Evolutionary conservation across 2,888 invertebrate genomes (phyloP).

Genomic region (Andricus curvator): DNA sequence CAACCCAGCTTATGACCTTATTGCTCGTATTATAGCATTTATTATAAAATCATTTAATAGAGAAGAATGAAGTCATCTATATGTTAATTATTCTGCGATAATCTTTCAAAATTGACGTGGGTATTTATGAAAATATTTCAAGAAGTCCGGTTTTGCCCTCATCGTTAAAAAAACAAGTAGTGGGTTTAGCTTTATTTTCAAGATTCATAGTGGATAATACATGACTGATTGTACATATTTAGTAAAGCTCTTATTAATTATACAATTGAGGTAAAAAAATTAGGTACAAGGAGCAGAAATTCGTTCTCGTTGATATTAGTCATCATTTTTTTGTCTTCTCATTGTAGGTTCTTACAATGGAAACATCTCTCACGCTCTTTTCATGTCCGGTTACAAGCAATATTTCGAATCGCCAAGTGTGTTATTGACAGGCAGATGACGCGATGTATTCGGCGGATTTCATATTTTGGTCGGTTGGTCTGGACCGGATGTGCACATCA

Average conservation of each 20-base stretch:
- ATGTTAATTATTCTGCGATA: not conserved
- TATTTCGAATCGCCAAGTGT: not conserved
- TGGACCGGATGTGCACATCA: conserved; percentile 36
- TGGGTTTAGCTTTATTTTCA: not conserved
- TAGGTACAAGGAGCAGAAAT: not conserved
- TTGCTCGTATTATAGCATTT: not conserved
- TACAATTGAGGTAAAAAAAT: not conserved
- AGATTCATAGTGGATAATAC: not conserved
- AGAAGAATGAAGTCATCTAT: not conserved
- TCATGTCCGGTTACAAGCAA: conserved; percentile 6
- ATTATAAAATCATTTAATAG: not conserved
- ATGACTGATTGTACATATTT: not conserved
- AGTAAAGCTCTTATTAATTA: not conserved
- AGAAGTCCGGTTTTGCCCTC: not conserved
- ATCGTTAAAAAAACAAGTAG: not conserved
- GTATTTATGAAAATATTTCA: not conserved
- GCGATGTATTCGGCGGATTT: conserved; percentile 1
- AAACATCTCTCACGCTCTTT: not conserved
- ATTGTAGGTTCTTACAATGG: not conserved
- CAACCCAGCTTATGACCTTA: not conserved
- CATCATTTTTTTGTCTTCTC: not conserved
- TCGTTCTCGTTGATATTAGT: not conserved
- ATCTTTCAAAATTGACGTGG: not conserved
- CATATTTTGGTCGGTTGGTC: conserved; percentile 30
- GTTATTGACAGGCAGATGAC: conserved; percentile 13